Base-by-base conservation (phyloP, 1,140 invertebrate genomes). In the Papilio polytes region DNA sequence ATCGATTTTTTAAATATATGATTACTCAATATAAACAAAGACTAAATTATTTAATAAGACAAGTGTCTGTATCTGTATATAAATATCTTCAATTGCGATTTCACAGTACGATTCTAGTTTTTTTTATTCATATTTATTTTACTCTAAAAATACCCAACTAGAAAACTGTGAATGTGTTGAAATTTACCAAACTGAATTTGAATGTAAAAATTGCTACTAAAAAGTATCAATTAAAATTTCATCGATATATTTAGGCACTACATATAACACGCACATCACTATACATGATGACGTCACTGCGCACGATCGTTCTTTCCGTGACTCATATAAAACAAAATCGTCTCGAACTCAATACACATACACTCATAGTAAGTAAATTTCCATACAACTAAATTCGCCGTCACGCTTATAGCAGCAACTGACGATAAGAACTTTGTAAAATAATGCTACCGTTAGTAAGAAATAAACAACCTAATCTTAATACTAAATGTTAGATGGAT, bases 281-380 rank as follows among this genome's bases (percentile, higher is more conserved):
- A 74, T 13, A 44, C 15, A 10, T 10, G 4, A 13, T 48, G 73
- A 46, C 46, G 44, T 26, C 44, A 74, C 13, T 6, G 44, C 41
- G 20, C 73, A 74, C 73, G n/a, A 74, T 44, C 44, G 22, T 0
- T 12, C 73, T 74, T 22, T 9, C 70, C 44, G 46, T 74, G 73
- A 74, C 18, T 74, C 73, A 74, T 74, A 74, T 51, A 26, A 74
- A 74, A 74, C 46, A 74, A 74, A 74, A 74, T 74, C 73, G 44
- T 74, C 44, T 74, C 73, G 73, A 26, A 46, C 44, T 74, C 44
- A 44, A 74, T 74, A 74, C 73, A 51, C 73, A 74, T 74, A n/a
- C n/a, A n/a, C n/a, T n/a, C n/a, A 74, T 44, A 51, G 73, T 48
- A 74, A 20, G 46, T 74, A 74, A 51, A 74, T 51, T 74, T 74